Percentiles rank a stretch among this genome's conserved stretches.
phyloP scores from a whole-genome alignment of 1,140 invertebrate species.

The Dolichoris vasculosae region DNA sequence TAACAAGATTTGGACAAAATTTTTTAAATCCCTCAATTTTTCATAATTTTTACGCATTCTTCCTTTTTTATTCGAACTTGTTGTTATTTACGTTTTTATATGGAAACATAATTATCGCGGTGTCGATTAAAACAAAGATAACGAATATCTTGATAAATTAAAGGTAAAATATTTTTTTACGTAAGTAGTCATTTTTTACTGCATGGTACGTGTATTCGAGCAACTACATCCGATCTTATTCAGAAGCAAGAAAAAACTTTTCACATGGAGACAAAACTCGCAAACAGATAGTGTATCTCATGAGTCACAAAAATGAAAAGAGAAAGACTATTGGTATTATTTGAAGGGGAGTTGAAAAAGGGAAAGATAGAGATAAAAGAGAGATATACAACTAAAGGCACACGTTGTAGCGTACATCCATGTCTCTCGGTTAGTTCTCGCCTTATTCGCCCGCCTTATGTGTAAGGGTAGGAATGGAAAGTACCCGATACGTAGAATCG shows the following conservation, averaged over 20 bases:
- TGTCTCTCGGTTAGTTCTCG: not conserved
- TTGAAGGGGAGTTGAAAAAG: too few species aligned
- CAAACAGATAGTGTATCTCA: not conserved
- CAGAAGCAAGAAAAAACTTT: not conserved
- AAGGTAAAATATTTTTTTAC: too few species aligned
- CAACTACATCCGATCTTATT: not conserved
- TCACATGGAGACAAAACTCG: not conserved
- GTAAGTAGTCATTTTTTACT: too few species aligned
- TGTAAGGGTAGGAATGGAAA: not conserved
- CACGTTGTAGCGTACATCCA: not conserved
- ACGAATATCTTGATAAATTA: too few species aligned
- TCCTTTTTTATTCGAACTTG: too few species aligned
- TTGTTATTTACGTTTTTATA: too few species aligned
- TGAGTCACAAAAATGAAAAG: not conserved
- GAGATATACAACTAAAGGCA: not conserved
- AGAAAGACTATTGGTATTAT: not conserved
- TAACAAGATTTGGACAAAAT: too few species aligned
- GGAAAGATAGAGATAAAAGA: not conserved
- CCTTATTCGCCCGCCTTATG: not conserved
- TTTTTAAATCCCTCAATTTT: too few species aligned
- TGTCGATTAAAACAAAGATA: too few species aligned
- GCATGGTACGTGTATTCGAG: too few species aligned
- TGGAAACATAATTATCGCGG: too few species aligned
- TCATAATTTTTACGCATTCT: too few species aligned
- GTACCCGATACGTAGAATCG: conserved; percentile 58